Base-by-base conservation (phyloP, 2,113 vertebrate genomes). In the Maccullochella peelii region DNA sequence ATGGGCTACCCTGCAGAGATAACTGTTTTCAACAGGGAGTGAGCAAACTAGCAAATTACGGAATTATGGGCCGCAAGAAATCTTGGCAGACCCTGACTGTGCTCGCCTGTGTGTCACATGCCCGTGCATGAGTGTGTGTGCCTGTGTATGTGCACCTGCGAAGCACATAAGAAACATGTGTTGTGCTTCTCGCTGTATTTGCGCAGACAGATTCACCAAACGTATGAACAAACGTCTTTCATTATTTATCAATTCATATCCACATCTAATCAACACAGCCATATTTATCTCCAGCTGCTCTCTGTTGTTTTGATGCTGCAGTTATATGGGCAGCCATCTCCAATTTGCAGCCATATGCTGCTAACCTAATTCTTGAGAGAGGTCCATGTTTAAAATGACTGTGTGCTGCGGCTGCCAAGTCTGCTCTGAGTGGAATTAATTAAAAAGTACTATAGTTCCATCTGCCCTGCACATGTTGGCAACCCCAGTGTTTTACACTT, bases 271-370 rank as follows among this genome's bases (percentile, higher is more conserved):
- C 79, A 82, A 68, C 79, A 62, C 33, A 11, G 58, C 72, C 81
- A 73, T 79, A 85, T 90, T 87, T 62, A 16, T 90, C 68, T 88
- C 81, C 86, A 90, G 91, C 85, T 91, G 89, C 85, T 87, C 61
- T 18, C 82, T 61, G 73, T 81, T 75, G 81, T 87, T 85, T 75
- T 63, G 30, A 80, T 50, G 83, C 76, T 40, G 79, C 83, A 73
- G 42, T 82, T 69, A 58, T 80, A 78, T 42, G 71, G 74, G 63
- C 79, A 73, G 66, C 76, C 23, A 47, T 80, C 55, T 90, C 86
- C 59, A 70, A 88, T 85, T 78, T 49, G n/a, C 79, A 55, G 57
- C 84, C 92, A 85, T 89, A 91, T 90, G 90, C 89, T 80, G 82
- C 83, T 86, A 80, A 80, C 20, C 30, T 70, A 79, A 88, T 78